phyloP scores from a whole-genome alignment of 2,113 vertebrate genomes.

The pig (Sus scrofa) region T2T-Sscrofa CM000814.6:85230001-85230500 shows the following conservation, averaged over 20 bases:
- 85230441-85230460: neutral
- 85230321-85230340: neutral
- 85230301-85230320: neutral
- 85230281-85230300: accelerated
- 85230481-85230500: neutral
- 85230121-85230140: conserved; percentile 94
- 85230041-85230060: neutral
- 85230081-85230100: conserved; percentile 23
- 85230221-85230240: conserved; percentile 95
- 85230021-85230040: neutral
- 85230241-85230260: conserved; percentile 89
- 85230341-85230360: neutral
- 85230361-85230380: neutral
- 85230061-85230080: neutral
- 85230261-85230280: neutral
- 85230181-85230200: conserved; percentile 95
- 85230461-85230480: neutral
- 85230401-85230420: neutral
- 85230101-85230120: conserved; percentile 40
- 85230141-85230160: conserved; percentile 99
- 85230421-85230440: conserved; percentile 18
- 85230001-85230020: neutral
- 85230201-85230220: conserved; percentile 96
- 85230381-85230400: neutral
- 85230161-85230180: conserved; percentile 96